These are phyloP conservation scores for Cricetomys ansorgei DNA, from an alignment of 2,113 vertebrate genomes.

Conservation along the genomic window DNA sequence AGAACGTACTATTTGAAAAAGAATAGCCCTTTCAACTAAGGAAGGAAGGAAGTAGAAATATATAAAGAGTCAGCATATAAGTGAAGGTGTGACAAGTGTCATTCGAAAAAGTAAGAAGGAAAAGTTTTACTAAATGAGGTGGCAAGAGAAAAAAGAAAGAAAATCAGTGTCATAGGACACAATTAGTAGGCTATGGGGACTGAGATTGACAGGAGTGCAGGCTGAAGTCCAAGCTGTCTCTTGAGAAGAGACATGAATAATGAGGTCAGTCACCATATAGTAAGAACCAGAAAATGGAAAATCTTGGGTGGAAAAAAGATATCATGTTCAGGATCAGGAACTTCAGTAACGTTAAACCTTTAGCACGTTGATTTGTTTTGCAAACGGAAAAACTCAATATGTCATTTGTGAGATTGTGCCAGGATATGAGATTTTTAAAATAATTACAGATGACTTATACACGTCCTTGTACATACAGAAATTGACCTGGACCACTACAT, in stretches of 20 bases:
- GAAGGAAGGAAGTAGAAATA: not conserved
- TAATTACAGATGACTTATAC: not conserved
- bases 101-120: not conserved
- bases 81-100: not conserved
- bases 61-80: not conserved
- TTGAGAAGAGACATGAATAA: constrained; percentile 21
- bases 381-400: not conserved
- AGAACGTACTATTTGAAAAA: not conserved
- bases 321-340: not conserved
- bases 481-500: not conserved
- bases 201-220: not conserved
- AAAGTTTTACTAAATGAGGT: not conserved
- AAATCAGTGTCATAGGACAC: not conserved
- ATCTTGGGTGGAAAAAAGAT: not conserved
- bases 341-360: not conserved
- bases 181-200: not conserved
- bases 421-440: not conserved
- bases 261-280: constrained; percentile 19
- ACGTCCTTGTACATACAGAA: not conserved
- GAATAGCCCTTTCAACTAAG: not conserved
- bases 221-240: not conserved
- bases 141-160: not conserved
- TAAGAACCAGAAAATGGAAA: not conserved
- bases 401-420: not conserved
- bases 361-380: not conserved